A percentile compares a stretch with the other conserved stretches of the same genome.
Evolutionary conservation across 2,888 invertebrate genomes (phyloP).

Genomic region (Drosophila monieri): DNA sequence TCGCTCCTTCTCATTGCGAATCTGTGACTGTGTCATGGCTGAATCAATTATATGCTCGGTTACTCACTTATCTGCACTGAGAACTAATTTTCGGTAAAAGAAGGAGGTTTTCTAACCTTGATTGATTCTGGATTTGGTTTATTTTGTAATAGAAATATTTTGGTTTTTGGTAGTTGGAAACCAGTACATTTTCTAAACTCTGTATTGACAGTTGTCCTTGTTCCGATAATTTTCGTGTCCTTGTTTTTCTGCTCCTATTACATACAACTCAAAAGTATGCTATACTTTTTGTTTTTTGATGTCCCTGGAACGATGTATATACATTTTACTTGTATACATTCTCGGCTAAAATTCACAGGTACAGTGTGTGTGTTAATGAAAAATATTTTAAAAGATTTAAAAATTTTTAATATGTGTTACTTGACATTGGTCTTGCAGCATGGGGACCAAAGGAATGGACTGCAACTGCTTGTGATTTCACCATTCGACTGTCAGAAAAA

Average conservation of each 20-base stretch:
- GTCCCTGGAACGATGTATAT: constrained; percentile 23
- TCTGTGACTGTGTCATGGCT: constrained; percentile 45
- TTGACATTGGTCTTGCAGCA: no score
- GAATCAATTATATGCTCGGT: constrained; percentile 72
- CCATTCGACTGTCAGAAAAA: no score
- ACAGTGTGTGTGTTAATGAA: constrained; percentile 8
- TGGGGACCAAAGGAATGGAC: no score
- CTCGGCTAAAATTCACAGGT: neutral
- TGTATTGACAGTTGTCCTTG: no score
- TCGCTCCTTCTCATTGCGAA: constrained; percentile 6
- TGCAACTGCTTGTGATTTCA: constrained; percentile 19
- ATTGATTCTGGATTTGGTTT: no score
- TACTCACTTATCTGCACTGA: constrained; percentile 41
- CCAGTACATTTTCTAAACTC: no score
- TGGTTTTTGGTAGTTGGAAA: no score
- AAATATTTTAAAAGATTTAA: no score
- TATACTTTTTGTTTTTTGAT: constrained; percentile 38
- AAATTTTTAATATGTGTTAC: no score
- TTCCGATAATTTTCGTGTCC: no score
- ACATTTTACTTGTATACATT: neutral
- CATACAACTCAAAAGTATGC: constrained; percentile 9
- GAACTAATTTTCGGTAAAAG: neutral
- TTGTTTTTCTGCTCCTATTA: neutral
- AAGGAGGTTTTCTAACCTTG: no score
- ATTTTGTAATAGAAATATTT: no score